A percentile compares a stretch with the other conserved stretches of the same genome.
Evolutionary conservation across 2,888 invertebrate genomes (phyloP).

Genomic region (Sphecodes monilicornis): DNA sequence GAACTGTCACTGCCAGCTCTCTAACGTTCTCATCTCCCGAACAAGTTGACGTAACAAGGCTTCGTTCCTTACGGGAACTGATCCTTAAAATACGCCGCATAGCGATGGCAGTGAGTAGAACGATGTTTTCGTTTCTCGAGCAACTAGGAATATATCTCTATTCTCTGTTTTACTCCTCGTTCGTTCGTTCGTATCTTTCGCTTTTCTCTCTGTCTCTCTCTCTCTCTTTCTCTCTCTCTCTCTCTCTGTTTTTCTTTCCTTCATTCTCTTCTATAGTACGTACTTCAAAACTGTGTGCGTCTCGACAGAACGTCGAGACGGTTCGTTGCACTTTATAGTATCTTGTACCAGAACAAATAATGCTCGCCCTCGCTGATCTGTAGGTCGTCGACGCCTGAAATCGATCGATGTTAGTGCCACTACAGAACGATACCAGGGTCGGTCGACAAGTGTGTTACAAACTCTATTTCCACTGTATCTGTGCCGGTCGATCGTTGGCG

Average conservation of each 20-base stretch:
- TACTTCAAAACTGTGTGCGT: background rate
- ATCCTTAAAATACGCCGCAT: conserved; percentile 58
- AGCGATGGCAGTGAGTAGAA: conserved; percentile 70
- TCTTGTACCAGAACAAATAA: conserved; percentile 97
- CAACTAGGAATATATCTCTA: conserved; percentile 3
- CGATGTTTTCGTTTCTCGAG: conserved; percentile 34
- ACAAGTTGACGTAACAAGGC: conserved; percentile 33
- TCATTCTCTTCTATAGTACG: background rate
- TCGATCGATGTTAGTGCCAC: background rate
- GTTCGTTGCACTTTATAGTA: conserved; percentile 86
- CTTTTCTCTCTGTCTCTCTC: background rate
- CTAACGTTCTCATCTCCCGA: conserved; percentile 27
- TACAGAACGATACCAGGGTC: background rate
- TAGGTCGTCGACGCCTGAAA: conserved; percentile 93
- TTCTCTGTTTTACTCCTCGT: conserved; percentile 7
- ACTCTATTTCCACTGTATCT: background rate
- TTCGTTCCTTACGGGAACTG: conserved; percentile 12
- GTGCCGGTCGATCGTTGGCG: background rate
- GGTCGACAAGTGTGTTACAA: background rate
- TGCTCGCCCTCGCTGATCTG: conserved; percentile 95
- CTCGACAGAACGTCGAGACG: conserved; percentile 15
- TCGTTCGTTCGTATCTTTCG: conserved; percentile 10
- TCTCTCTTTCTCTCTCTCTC: too few relatives aligned
- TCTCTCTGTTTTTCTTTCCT: background rate
- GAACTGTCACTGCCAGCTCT: conserved; percentile 62